Conservation (phyloP, 2,797 vertebrate genomes). For the Hozukius guyotensis region DNA sequence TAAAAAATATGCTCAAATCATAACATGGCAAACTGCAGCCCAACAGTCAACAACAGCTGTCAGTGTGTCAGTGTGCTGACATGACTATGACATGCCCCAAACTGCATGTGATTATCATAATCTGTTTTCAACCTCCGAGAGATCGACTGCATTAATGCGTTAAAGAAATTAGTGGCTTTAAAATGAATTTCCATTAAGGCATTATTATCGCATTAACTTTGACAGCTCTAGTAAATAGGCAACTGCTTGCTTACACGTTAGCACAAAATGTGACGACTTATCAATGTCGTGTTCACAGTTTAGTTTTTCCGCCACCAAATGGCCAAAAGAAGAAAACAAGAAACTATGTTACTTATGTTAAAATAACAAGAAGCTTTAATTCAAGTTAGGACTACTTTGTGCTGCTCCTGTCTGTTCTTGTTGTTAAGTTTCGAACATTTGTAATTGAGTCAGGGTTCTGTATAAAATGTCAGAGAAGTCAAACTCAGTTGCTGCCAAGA, state of each 20-base stretch:
- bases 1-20: no score
- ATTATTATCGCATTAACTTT: no score
- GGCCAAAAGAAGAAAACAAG: neutral
- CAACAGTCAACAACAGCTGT: no score
- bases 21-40: no score
- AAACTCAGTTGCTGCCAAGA: conserved; percentile 36
- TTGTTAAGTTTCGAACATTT: neutral
- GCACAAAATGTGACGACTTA: neutral
- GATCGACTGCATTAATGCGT: no score
- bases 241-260: neutral
- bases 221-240: neutral
- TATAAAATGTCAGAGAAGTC: conserved; percentile 53
- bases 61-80: no score
- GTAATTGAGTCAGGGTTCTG: neutral
- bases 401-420: neutral
- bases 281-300: neutral
- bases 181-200: no score
- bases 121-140: no score
- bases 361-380: neutral
- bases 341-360: neutral
- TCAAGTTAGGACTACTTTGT: neutral
- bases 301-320: neutral
- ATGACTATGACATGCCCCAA: no score
- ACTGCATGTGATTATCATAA: no score
- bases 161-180: no score